Evolutionary conservation across 2,113 vertebrate species (phyloP), one percentile per base, ranked within the genome.

Genomic region (Sciurus niger): DNA sequence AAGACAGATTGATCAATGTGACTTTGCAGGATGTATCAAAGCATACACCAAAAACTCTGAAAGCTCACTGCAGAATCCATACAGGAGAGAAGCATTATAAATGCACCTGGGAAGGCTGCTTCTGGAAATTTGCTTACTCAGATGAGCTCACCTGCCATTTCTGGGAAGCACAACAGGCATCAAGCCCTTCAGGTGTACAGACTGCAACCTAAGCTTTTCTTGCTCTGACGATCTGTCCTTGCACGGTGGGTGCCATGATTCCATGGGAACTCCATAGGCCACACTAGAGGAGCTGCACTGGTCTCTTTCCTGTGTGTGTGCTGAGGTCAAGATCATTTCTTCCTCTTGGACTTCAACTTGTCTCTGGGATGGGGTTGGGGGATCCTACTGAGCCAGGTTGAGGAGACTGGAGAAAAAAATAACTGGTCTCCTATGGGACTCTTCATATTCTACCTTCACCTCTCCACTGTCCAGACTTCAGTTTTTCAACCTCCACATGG

Each of bases 31-130:
- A 97, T 99, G 99, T 98, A 99, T 99, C 97, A 99, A 99, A 96
- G 99, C 99, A 92, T 99, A 99, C 98, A 99, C 99, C 87, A 99
- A 99, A 98, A 99, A 99, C 96, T 99, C 99, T 99, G 95, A 99
- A 99, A 98, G 99, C 99, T 65, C 99, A 99, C 97, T 97, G 99
- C 95, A 98, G 99, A 98, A 99, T 99, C 98, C 99, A 99, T 99
- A 99, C 99, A 97, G 99, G 99, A 68, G 99, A 99, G 98, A 99
- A 99, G 92, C 99, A 99, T 48, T 99, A 99, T 98, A 99, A 99
- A 94, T 99, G 99, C 93, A 99, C 99, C 86, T 99, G 99, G 99
- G 99, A 99, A 95, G 99, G 99, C 97, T 99, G 99, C 98, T 99
- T 99, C 96, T 99, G 99, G 99, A 99, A 99, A 94, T 99, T 99